Evolutionary conservation across 1,140 invertebrate genomes (phyloP).

Genomic region (Lepidotrigona ventralis): DNA sequence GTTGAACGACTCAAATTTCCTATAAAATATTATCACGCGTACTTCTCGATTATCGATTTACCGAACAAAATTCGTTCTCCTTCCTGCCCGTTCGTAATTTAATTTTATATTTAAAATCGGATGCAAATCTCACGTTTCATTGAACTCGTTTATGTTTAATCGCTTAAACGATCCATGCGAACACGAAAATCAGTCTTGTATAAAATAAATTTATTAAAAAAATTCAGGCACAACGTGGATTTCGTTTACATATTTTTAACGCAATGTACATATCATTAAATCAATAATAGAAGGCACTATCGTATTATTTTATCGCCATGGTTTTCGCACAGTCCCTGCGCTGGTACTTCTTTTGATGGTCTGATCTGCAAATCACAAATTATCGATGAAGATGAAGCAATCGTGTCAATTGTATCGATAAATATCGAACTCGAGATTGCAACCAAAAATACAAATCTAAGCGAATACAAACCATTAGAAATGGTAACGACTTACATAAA

Average conservation of each 20-base stretch:
- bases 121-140: not conserved
- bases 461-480: too few relatives aligned
- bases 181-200: not conserved
- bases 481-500: conserved; percentile 66
- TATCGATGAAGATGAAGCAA: not conserved
- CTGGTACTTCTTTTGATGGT: conserved; percentile 77
- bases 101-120: not conserved
- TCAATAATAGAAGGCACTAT: conserved; percentile 45
- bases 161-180: not conserved
- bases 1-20: not conserved
- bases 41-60: not conserved
- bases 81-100: not conserved
- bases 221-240: conserved; percentile 38
- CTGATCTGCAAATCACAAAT: conserved; percentile 67
- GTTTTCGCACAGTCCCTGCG: conserved; percentile 75
- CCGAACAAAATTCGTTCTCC: not conserved
- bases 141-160: not conserved
- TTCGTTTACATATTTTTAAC: conserved; percentile 10
- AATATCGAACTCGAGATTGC: too few relatives aligned
- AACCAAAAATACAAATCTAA: too few relatives aligned
- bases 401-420: too few relatives aligned
- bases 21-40: not conserved
- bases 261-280: not conserved
- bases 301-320: conserved; percentile 69
- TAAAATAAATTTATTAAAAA: conserved; percentile 43